Percentiles rank a stretch among this genome's conserved stretches.
Evolutionary conservation across 1,140 invertebrate species (phyloP).

Genomic region (Bacillus rossius): DNA sequence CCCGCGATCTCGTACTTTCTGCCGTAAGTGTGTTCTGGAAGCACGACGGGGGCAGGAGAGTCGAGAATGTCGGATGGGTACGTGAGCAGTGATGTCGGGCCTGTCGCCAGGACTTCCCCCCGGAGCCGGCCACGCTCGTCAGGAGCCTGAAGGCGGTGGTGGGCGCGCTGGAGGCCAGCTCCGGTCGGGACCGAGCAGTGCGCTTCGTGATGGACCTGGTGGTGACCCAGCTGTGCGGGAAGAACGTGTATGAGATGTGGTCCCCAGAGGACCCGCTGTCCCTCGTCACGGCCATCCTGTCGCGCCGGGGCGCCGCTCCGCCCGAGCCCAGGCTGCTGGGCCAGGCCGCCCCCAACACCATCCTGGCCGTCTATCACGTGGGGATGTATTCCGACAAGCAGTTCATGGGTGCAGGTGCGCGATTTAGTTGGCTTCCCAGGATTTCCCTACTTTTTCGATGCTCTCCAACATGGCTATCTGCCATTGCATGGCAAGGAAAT

Average conservation of each 20-base stretch:
- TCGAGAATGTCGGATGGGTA: too few relatives aligned
- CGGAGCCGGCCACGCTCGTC: constrained; percentile 57
- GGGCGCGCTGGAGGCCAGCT: constrained; percentile 61
- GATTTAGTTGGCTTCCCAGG: not conserved
- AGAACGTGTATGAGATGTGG: constrained; percentile 82
- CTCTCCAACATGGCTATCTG: not conserved
- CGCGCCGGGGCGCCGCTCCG: constrained; percentile 44
- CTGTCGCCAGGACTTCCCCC: constrained; percentile 65
- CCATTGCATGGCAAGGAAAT: not conserved
- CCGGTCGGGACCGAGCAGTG: constrained; percentile 53
- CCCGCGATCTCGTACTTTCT: constrained; percentile 73
- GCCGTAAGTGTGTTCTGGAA: constrained; percentile 54
- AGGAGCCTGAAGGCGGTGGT: constrained; percentile 78
- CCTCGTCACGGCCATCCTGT: constrained; percentile 56
- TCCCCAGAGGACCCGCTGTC: constrained; percentile 66
- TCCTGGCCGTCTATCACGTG: constrained; percentile 76
- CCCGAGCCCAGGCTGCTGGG: constrained; percentile 76
- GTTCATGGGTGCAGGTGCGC: constrained; percentile 72
- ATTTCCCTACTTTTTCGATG: not conserved
- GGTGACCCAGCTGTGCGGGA: constrained; percentile 68
- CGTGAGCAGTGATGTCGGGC: too few relatives aligned
- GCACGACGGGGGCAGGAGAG: too few relatives aligned
- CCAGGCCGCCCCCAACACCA: constrained; percentile 67
- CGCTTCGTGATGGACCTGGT: constrained; percentile 85
- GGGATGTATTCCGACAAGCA: constrained; percentile 79